Percentiles rank a stretch among this genome's conserved stretches.
Conservation (phyloP, 2,113 vertebrate species). For the Thamnaconus septentrionalis region DNA sequence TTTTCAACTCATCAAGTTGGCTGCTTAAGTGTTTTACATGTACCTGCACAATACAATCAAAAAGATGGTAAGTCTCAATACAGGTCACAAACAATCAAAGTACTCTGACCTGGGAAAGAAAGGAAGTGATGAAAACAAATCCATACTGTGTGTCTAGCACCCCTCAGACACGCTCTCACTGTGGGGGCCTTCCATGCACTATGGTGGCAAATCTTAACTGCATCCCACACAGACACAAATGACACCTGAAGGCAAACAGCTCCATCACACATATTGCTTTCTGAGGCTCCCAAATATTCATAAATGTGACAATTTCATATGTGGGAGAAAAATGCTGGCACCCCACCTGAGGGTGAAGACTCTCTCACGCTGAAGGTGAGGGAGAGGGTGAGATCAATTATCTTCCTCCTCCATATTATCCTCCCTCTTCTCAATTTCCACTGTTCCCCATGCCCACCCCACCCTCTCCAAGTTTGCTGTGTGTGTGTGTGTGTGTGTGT, state of each 20-base stretch:
- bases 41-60: too few relatives aligned
- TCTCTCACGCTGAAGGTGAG: conserved; percentile 26
- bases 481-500: conserved; percentile 18
- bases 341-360: conserved; percentile 24
- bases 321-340: conserved; percentile 26
- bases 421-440: conserved; percentile 1
- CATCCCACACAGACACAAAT: conserved; percentile 30
- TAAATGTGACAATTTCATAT: conserved; percentile 56
- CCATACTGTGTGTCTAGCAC: neutral
- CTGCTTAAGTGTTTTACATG: too few relatives aligned
- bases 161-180: neutral
- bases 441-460: neutral
- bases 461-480: neutral
- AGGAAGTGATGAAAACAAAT: too few relatives aligned
- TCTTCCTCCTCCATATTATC: conserved; percentile 36
- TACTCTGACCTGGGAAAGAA: too few relatives aligned
- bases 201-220: neutral
- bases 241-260: conserved; percentile 27
- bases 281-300: conserved; percentile 54
- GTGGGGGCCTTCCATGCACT: neutral
- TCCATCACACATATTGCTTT: conserved; percentile 45
- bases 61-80: too few relatives aligned
- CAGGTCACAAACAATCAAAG: too few relatives aligned
- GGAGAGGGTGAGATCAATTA: conserved; percentile 53
- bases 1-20: too few relatives aligned